These are phyloP conservation scores for Eupithecia pulchellata DNA, from an alignment of 2,888 invertebrate genomes.

Conservation along the genomic window DNA sequence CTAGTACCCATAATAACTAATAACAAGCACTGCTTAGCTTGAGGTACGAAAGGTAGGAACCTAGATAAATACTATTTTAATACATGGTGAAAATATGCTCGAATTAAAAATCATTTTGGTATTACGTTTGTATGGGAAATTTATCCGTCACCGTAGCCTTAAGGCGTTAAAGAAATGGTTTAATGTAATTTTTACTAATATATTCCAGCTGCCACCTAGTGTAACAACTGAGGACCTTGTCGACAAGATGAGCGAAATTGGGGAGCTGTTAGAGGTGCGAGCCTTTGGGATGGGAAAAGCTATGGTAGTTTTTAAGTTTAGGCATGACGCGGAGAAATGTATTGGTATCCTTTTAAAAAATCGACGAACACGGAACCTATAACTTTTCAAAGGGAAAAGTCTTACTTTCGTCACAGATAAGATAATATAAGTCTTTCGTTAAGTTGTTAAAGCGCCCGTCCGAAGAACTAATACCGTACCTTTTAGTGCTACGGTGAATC, in stretches of 20 bases:
- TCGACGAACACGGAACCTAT: neutral
- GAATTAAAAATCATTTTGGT: too few relatives aligned
- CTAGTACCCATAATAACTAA: too few relatives aligned
- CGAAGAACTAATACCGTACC: too few relatives aligned
- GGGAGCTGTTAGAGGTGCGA: constrained; percentile 2
- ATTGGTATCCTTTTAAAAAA: constrained; percentile 33
- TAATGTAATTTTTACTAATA: neutral
- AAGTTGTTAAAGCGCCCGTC: neutral
- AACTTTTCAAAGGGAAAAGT: neutral
- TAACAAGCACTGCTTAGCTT: too few relatives aligned
- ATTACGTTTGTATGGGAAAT: too few relatives aligned
- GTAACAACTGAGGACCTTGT: constrained; percentile 14
- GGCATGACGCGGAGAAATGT: constrained; percentile 22
- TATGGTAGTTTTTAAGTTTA: constrained; percentile 6
- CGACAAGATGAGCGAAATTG: constrained; percentile 28
- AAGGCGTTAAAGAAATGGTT: too few relatives aligned
- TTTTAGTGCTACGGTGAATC: too few relatives aligned
- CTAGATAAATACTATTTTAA: too few relatives aligned
- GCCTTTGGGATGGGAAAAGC: constrained; percentile 12
- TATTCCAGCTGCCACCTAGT: constrained; percentile 24
- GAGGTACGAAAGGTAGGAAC: too few relatives aligned
- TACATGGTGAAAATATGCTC: too few relatives aligned
- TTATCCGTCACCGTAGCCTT: too few relatives aligned
- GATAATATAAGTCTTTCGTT: too few relatives aligned
- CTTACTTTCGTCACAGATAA: neutral